These are phyloP conservation scores for Platyscapa corneri DNA, from an alignment of 1,140 invertebrate genomes.

Conservation along the genomic window DNA sequence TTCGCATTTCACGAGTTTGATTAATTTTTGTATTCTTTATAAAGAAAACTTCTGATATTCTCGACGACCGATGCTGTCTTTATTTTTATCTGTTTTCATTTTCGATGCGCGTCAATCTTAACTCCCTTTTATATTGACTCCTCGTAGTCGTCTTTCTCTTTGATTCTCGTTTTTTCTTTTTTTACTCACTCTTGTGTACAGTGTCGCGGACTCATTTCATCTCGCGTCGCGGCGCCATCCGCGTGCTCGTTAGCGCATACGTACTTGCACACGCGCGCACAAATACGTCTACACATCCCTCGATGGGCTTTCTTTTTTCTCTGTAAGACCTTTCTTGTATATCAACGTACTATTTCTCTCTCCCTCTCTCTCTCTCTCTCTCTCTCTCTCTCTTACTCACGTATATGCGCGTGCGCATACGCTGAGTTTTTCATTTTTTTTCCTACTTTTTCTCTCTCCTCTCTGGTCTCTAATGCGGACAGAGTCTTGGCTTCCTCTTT, in stretches of 20 bases:
- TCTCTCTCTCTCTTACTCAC: neutral
- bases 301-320: neutral
- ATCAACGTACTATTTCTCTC: neutral
- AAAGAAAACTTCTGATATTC: neutral
- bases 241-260: constrained; percentile 35
- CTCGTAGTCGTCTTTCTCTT: neutral
- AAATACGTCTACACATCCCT: neutral
- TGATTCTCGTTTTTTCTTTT: neutral
- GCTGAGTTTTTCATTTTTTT: neutral
- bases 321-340: neutral
- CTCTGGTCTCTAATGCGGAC: neutral
- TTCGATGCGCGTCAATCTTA: too few relatives aligned
- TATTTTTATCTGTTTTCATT: neutral
- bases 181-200: neutral
- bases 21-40: neutral
- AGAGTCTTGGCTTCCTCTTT: neutral
- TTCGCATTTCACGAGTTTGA: neutral
- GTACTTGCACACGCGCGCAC: neutral
- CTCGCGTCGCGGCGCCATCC: too few relatives aligned
- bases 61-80: neutral
- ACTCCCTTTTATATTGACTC: neutral
- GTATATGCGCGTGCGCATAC: neutral
- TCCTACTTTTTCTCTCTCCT: neutral
- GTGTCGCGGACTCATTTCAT: neutral
- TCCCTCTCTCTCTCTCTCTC: too few relatives aligned